A percentile compares a stretch with the other conserved stretches of the same genome.
These are phyloP conservation scores for Temnothorax longispinosus DNA, from an alignment of 1,140 invertebrate genomes.

Conservation along the genomic window DNA sequence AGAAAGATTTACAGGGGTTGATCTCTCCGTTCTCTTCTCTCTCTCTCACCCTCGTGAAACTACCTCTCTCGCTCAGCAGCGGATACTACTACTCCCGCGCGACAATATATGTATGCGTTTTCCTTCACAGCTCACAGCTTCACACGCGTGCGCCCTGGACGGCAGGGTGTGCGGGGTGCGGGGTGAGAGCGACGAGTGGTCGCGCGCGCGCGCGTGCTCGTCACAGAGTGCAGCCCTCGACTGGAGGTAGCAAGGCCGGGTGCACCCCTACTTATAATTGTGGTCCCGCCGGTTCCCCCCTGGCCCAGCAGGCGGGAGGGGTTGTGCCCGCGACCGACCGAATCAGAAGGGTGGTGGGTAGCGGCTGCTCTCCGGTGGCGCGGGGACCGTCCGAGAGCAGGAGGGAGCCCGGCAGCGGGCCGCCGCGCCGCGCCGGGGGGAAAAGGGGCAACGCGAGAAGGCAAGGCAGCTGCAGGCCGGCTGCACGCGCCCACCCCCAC, in stretches of 20 bases:
- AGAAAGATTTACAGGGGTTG: background rate
- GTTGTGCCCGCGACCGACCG: constrained; percentile 56
- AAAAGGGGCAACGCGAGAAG: constrained; percentile 71
- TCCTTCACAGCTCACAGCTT: background rate
- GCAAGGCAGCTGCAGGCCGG: constrained; percentile 85
- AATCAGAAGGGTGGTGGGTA: constrained; percentile 72
- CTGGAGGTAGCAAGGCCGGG: constrained; percentile 81
- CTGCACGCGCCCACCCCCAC: constrained; percentile 85
- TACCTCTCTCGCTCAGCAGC: background rate
- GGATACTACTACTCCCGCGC: background rate
- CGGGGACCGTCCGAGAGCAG: constrained; percentile 22
- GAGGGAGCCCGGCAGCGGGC: constrained; percentile 37
- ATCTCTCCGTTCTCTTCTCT: background rate
- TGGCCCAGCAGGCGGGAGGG: constrained; percentile 39
- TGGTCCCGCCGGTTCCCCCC: constrained; percentile 73
- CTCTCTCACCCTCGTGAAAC: background rate
- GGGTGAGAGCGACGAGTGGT: constrained; percentile 8
- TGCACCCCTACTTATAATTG: constrained; percentile 86
- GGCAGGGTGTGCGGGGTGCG: background rate
- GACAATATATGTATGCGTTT: background rate
- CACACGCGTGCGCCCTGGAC: constrained; percentile 47
- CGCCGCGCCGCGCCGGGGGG: constrained; percentile 19
- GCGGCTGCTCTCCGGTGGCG: constrained; percentile 69
- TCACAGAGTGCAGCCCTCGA: constrained; percentile 83
- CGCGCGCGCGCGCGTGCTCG: constrained; percentile 54